These are phyloP conservation scores for Parapsyche elsis DNA, from an alignment of 1,140 invertebrate species.

Conservation along the genomic window DNA sequence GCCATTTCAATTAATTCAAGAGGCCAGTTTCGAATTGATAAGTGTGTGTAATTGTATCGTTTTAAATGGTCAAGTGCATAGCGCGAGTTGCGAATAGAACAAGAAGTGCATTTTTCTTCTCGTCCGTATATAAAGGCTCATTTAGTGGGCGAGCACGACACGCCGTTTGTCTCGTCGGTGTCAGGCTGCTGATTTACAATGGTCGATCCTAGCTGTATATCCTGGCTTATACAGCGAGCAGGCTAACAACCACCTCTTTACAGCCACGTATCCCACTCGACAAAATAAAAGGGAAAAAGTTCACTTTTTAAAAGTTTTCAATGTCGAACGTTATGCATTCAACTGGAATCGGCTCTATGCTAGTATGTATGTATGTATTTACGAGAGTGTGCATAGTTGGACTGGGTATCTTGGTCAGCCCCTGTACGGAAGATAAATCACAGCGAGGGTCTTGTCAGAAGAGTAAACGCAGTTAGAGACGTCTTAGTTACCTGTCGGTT, in stretches of 20 bases:
- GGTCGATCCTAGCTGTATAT: conserved; percentile 34
- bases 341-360: too few relatives aligned
- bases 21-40: neutral
- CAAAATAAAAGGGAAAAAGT: neutral
- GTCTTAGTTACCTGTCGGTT: conserved; percentile 56
- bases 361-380: too few relatives aligned
- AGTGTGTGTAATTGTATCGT: conserved; percentile 1
- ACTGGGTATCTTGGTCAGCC: conserved; percentile 15
- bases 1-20: conserved; percentile 11
- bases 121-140: conserved; percentile 30
- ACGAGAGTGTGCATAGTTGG: neutral
- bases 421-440: conserved; percentile 51
- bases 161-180: conserved; percentile 46
- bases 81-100: conserved; percentile 1
- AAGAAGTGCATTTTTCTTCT: conserved; percentile 34
- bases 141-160: conserved; percentile 49
- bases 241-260: conserved; percentile 38
- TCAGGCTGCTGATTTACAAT: conserved; percentile 46
- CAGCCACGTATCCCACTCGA: conserved; percentile 16
- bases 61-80: conserved; percentile 4
- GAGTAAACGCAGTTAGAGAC: conserved; percentile 52
- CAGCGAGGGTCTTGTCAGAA: conserved; percentile 53
- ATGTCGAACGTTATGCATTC: too few relatives aligned
- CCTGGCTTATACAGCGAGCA: conserved; percentile 27
- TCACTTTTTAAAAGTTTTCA: too few relatives aligned